Conservation (phyloP, 2,113 vertebrate species). For the Hypomesus transpacificus region DNA sequence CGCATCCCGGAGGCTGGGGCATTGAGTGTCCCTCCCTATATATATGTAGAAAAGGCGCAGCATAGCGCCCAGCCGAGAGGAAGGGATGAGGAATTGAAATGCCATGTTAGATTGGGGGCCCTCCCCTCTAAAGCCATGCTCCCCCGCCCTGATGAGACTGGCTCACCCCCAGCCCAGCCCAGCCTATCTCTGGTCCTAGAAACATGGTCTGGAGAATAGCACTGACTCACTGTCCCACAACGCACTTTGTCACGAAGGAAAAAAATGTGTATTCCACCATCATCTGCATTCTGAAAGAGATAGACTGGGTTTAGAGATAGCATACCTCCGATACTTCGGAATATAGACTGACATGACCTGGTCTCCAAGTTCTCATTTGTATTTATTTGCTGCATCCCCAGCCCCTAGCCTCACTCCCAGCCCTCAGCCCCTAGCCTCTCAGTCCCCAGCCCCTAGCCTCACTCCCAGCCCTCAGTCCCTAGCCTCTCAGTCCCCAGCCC, state of each 20-base stretch:
- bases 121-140: constrained; percentile 56
- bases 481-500: neutral
- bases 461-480: constrained; percentile 17
- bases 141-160: constrained; percentile 27
- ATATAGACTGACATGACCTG: constrained; percentile 4
- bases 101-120: constrained; percentile 71
- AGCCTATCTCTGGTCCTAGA: neutral
- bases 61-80: constrained; percentile 59
- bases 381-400: neutral
- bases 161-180: constrained; percentile 22
- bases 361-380: constrained; percentile 4
- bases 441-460: neutral
- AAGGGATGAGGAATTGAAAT: constrained; percentile 70
- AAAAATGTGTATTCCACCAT: neutral
- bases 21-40: constrained; percentile 68
- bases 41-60: constrained; percentile 73
- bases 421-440: neutral
- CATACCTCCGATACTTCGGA: too few relatives aligned
- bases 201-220: neutral
- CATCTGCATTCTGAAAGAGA: neutral
- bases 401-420: constrained; percentile 22
- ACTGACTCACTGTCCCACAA: neutral
- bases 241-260: neutral
- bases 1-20: constrained; percentile 69
- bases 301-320: too few relatives aligned